Percentiles rank a stretch among this genome's conserved stretches.
phyloP scores from a whole-genome alignment of 2,888 invertebrate species.

The Thecocarcelia acutangulata region DNA sequence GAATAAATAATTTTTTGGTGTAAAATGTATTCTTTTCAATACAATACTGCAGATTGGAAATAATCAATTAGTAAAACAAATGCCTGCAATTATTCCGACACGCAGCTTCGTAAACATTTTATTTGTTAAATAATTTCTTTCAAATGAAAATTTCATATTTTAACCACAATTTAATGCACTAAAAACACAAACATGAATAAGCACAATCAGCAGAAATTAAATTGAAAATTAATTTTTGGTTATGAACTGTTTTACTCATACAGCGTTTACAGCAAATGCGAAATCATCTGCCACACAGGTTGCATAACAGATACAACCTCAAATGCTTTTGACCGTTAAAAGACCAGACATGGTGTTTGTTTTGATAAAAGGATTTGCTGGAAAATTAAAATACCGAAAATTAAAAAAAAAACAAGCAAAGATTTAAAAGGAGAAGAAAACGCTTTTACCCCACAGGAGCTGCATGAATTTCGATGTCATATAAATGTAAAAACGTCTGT shows the following conservation, averaged over 20 bases:
- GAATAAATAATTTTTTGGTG: no score
- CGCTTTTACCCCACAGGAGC: neutral
- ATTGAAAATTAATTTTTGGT: conserved; percentile 63
- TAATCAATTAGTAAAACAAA: neutral
- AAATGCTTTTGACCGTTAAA: conserved; percentile 63
- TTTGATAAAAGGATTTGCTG: conserved; percentile 68
- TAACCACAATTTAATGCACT: conserved; percentile 46
- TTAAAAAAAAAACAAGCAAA: neutral
- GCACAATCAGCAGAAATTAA: conserved; percentile 59
- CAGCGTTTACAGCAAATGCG: conserved; percentile 4
- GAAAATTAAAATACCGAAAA: conserved; percentile 62
- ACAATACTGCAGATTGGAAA: neutral
- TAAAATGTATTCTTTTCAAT: neutral
- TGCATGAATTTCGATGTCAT: neutral
- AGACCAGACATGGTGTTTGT: conserved; percentile 67
- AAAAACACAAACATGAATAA: conserved; percentile 31
- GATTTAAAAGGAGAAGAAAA: conserved; percentile 14
- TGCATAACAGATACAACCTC: conserved; percentile 43
- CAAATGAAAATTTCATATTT: conserved; percentile 22
- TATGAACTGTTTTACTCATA: conserved; percentile 15
- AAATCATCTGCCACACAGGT: conserved; percentile 57
- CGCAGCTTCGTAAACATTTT: neutral
- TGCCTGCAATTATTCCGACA: conserved; percentile 22
- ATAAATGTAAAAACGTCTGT: no score
- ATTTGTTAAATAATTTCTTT: conserved; percentile 12